phyloP scores from a whole-genome alignment of 2,888 invertebrate genomes.

The Oscheius sp. region DNA sequence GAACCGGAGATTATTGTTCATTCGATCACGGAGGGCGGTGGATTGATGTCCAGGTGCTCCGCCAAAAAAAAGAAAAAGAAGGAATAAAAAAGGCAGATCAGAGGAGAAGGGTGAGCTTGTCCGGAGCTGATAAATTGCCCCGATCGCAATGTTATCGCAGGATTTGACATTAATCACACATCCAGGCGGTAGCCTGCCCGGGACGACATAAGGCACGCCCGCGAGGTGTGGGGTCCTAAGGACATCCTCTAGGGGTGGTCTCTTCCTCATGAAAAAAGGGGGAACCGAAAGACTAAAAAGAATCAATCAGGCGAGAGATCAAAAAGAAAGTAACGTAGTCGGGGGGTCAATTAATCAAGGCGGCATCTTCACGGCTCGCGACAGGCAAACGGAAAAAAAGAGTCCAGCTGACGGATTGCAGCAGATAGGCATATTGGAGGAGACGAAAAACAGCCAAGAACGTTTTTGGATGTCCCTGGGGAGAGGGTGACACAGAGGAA shows the following conservation, averaged over 20 bases:
- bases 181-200: slow-evolving; percentile 16
- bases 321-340: not conserved
- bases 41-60: not conserved
- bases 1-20: slow-evolving; percentile 24
- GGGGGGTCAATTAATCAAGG: slow-evolving; percentile 23
- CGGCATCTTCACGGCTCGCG: slow-evolving; percentile 20
- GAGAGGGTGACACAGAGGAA: not conserved
- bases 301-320: not conserved
- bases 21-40: not conserved
- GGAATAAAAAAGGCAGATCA: not conserved
- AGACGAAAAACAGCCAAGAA: slow-evolving; percentile 23
- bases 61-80: not conserved
- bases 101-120: slow-evolving; percentile 13
- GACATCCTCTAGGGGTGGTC: not conserved
- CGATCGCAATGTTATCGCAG: slow-evolving; percentile 37
- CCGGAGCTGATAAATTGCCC: slow-evolving; percentile 17
- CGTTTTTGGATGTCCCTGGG: slow-evolving; percentile 15
- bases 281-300: not conserved
- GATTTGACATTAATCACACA: slow-evolving; percentile 36
- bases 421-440: slow-evolving; percentile 19
- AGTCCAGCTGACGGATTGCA: slow-evolving; percentile 34
- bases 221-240: slow-evolving; percentile 27
- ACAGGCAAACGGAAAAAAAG: slow-evolving; percentile 17
- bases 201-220: slow-evolving; percentile 21
- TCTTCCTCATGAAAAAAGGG: not conserved